These are phyloP conservation scores for Timandra comae DNA, from an alignment of 2,888 invertebrate species.

Conservation along the genomic window DNA sequence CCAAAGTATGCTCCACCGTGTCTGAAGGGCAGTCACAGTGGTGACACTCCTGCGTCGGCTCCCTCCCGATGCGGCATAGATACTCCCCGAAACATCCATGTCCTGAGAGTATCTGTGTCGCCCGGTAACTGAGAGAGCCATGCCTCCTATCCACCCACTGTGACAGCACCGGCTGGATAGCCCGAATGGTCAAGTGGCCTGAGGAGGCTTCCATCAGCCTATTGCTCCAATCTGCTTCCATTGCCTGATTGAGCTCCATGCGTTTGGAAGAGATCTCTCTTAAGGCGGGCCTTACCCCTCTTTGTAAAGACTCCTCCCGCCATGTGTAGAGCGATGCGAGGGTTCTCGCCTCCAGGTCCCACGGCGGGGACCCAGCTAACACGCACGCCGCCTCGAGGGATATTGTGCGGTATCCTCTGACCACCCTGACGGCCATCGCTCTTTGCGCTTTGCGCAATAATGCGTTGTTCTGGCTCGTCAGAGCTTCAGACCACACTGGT, in stretches of 20 bases:
- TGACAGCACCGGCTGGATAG: not conserved
- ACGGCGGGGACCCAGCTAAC: conserved; percentile 1
- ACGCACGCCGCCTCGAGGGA: conserved; percentile 1
- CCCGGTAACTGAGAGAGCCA: not conserved
- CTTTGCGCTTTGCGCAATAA: not conserved
- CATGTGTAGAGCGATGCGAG: not conserved
- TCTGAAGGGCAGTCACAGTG: too few relatives aligned
- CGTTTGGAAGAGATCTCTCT: not conserved
- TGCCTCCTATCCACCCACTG: not conserved
- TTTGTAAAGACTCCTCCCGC: not conserved
- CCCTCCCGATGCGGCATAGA: too few relatives aligned
- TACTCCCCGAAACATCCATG: not conserved
- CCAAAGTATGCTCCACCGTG: too few relatives aligned
- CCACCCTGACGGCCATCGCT: not conserved
- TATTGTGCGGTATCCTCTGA: not conserved
- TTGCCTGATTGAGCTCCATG: not conserved
- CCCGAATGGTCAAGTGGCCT: not conserved
- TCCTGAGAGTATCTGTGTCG: not conserved
- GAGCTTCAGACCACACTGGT: too few relatives aligned
- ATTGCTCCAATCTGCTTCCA: not conserved
- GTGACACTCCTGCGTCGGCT: too few relatives aligned
- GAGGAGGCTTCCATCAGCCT: too few relatives aligned
- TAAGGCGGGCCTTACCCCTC: conserved; percentile 5
- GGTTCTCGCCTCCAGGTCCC: not conserved
- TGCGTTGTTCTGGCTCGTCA: too few relatives aligned